Conservation (phyloP, 2,797 vertebrate species). For the Melanotaenia nigrans region DNA sequence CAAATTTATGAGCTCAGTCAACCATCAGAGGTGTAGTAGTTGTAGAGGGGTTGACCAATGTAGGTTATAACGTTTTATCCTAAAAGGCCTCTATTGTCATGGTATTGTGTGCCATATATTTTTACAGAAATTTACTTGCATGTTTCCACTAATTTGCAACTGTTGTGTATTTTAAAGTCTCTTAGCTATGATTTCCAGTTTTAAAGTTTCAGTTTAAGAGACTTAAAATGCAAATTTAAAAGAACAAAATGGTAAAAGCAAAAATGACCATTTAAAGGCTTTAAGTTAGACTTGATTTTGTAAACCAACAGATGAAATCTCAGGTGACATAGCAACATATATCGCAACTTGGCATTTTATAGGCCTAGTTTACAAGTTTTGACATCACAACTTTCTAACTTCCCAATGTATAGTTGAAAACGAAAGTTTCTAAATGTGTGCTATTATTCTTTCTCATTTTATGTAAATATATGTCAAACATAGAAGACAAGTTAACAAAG, state of each 20-base stretch:
- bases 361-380: neutral
- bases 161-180: neutral
- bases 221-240: neutral
- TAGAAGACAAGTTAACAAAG: too few relatives aligned
- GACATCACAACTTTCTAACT: neutral
- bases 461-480: too few relatives aligned
- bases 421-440: neutral
- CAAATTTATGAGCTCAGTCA: neutral
- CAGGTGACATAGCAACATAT: too few relatives aligned
- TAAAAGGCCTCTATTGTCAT: neutral
- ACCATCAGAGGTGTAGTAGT: neutral
- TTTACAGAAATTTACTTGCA: neutral
- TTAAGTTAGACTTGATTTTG: neutral
- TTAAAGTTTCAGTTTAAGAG: neutral
- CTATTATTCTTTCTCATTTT: too few relatives aligned
- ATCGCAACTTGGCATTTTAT: too few relatives aligned
- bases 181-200: neutral
- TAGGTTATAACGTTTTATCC: neutral
- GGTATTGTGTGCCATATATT: too few relatives aligned
- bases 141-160: neutral
- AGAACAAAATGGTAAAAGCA: neutral
- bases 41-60: neutral
- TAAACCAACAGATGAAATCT: neutral
- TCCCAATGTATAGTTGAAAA: neutral
- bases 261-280: neutral